A percentile compares a stretch with the other conserved stretches of the same genome.
Evolutionary conservation across 2,113 vertebrate species (phyloP).

Genomic region (Junco hyemalis): DNA sequence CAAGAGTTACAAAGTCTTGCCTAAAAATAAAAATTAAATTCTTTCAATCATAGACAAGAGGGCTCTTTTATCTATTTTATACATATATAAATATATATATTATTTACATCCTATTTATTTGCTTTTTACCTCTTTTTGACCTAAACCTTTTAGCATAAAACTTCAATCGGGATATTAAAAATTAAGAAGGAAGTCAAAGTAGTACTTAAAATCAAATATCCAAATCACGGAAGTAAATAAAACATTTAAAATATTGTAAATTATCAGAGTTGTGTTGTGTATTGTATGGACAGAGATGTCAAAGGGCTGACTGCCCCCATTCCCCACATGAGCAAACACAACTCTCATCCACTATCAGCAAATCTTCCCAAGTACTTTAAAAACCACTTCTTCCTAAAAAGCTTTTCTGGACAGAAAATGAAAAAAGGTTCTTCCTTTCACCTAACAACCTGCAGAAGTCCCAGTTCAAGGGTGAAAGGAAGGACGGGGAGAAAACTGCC

Average conservation of each 20-base stretch:
- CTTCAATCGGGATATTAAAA: neutral
- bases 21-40: neutral
- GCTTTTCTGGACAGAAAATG: neutral
- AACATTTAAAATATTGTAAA: neutral
- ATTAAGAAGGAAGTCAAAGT: neutral
- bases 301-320: neutral
- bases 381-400: neutral
- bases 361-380: neutral
- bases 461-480: conserved; percentile 41
- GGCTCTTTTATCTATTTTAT: neutral
- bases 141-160: neutral
- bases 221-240: neutral
- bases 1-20: neutral
- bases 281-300: neutral
- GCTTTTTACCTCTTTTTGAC: neutral
- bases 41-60: neutral
- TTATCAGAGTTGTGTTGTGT: neutral
- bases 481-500: conserved; percentile 9
- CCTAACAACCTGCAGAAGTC: neutral
- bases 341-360: neutral
- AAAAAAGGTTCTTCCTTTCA: neutral
- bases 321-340: neutral
- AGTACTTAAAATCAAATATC: neutral
- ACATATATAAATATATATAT: neutral
- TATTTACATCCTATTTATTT: neutral